phyloP scores from a whole-genome alignment of 53 echinoderm and acorn worm species.

The Echinometra lucunter region DNA sequence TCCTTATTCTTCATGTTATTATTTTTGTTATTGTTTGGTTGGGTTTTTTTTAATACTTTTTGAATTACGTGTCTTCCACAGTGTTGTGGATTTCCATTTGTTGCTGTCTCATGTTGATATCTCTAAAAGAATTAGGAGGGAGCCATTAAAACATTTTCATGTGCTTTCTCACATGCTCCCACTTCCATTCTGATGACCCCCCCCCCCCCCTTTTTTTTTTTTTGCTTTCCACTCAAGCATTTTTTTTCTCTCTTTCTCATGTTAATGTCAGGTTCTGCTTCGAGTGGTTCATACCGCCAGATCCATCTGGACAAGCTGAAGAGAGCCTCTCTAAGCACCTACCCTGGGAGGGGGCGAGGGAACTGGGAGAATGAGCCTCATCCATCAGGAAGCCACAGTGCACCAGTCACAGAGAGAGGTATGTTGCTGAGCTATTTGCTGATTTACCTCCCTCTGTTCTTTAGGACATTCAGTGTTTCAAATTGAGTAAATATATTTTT shows the following conservation, averaged over 20 bases:
- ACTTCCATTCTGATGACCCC: too few species aligned
- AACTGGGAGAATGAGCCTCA: conserved; percentile 73
- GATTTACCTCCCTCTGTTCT: conserved; percentile 11
- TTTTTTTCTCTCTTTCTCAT: background rate
- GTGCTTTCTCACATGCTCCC: too few species aligned
- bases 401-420: conserved; percentile 96
- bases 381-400: conserved; percentile 89
- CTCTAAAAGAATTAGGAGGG: too few species aligned
- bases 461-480: background rate
- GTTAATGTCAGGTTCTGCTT: conserved; percentile 51
- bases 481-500: background rate
- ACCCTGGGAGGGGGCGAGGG: conserved; percentile 76
- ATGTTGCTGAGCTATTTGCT: conserved; percentile 3
- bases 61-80: too few species aligned
- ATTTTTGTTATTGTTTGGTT: too few species aligned
- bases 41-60: too few species aligned
- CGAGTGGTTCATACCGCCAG: conserved; percentile 87
- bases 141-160: too few species aligned
- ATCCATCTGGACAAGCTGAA: conserved; percentile 93
- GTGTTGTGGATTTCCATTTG: too few species aligned
- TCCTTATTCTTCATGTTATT: too few species aligned
- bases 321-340: conserved; percentile 76
- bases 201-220: too few species aligned
- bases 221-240: background rate
- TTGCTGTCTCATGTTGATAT: too few species aligned